Conservation (phyloP, 2,113 vertebrate species). For the Anolis sagrei region DNA sequence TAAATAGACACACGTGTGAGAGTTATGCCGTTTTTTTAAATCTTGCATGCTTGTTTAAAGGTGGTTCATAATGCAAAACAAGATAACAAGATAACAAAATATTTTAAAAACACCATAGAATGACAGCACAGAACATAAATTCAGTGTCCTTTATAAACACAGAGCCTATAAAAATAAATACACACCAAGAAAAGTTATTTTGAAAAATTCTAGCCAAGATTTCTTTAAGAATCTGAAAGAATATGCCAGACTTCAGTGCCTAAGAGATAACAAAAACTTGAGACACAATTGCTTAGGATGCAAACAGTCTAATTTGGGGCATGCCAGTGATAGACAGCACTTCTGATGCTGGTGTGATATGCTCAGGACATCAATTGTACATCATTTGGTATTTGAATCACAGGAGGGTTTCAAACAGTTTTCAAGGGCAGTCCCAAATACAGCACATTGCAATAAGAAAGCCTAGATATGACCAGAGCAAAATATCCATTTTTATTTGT, state of each 20-base stretch:
- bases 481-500: neutral
- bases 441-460: neutral
- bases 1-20: no score
- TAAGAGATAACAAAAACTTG: neutral
- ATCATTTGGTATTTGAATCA: neutral
- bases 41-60: no score
- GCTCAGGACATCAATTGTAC: no score
- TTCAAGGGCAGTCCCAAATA: neutral
- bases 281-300: neutral
- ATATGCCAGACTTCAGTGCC: neutral
- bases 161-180: neutral
- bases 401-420: neutral
- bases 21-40: no score
- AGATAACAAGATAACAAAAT: neutral
- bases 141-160: neutral
- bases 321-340: neutral
- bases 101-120: neutral
- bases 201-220: neutral
- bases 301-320: neutral
- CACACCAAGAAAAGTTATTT: neutral
- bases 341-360: neutral
- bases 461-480: neutral
- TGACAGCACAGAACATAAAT: neutral
- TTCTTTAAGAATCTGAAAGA: neutral
- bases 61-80: neutral